A percentile compares a stretch with the other conserved stretches of the same genome.
These are phyloP conservation scores for Chaetoderma sp. DNA, from an alignment of 2,888 invertebrate species.

Conservation along the genomic window DNA sequence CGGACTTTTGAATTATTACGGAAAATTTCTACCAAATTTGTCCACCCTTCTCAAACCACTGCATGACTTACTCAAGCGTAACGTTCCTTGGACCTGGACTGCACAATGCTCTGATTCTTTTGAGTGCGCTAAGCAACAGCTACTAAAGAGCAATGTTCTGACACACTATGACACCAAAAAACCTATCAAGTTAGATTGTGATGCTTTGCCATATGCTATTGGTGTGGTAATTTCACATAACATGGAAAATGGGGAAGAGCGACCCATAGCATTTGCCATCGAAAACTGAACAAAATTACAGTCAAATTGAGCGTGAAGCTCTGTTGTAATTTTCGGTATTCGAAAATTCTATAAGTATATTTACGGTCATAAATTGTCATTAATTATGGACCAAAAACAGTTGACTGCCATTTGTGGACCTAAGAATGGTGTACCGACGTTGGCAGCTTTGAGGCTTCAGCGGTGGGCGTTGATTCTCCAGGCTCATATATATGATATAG, in stretches of 20 bases:
- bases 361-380: constrained; percentile 43
- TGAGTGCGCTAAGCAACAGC: constrained; percentile 33
- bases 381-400: background rate
- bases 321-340: constrained; percentile 61
- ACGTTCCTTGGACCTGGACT: constrained; percentile 28
- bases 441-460: background rate
- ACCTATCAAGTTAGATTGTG: constrained; percentile 59
- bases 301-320: constrained; percentile 67
- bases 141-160: constrained; percentile 39
- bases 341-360: constrained; percentile 50
- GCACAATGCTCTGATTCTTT: constrained; percentile 32
- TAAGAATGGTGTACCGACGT: background rate
- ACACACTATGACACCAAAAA: constrained; percentile 57
- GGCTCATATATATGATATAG: background rate
- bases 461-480: background rate
- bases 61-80: constrained; percentile 19
- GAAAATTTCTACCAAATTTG: constrained; percentile 13
- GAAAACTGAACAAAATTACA: constrained; percentile 63
- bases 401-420: background rate
- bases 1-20: constrained; percentile 17
- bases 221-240: constrained; percentile 56
- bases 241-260: constrained; percentile 30
- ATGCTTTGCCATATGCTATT: constrained; percentile 63
- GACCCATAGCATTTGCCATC: constrained; percentile 68
- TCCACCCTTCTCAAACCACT: constrained; percentile 17